A percentile compares a stretch with the other conserved stretches of the same genome.
Evolutionary conservation across 2,113 vertebrate genomes (phyloP).

Genomic region (Pseudolaguvia tuberculata): DNA sequence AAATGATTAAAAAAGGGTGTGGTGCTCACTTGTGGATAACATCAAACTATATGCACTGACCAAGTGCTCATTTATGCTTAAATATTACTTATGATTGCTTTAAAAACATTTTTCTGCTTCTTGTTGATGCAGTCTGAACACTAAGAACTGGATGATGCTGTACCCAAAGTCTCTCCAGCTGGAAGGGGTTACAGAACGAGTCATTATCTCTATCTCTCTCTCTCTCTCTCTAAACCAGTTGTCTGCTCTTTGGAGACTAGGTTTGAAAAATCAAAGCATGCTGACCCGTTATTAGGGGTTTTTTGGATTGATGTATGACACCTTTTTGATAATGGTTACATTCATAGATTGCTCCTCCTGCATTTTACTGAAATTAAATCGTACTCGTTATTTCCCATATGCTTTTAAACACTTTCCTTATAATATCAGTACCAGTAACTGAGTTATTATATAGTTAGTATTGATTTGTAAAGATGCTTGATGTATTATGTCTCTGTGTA

Average conservation of each 20-base stretch:
- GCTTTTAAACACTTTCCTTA: conserved; percentile 10
- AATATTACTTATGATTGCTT: not conserved
- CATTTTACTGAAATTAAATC: not conserved
- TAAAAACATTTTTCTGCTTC: not conserved
- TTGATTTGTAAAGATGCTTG: conserved; percentile 30
- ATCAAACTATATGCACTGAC: not conserved
- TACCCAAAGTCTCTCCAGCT: conserved; percentile 19
- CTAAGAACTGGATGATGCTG: conserved; percentile 9
- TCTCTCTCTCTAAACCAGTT: conserved; percentile 34
- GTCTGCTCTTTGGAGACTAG: conserved; percentile 29
- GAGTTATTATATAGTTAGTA: not conserved
- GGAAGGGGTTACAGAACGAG: conserved; percentile 34
- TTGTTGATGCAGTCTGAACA: conserved; percentile 2
- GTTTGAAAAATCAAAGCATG: conserved; percentile 11
- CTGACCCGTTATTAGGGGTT: not conserved
- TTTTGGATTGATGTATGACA: conserved; percentile 16
- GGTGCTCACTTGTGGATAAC: not conserved
- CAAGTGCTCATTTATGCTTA: not conserved
- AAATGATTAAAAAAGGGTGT: not conserved
- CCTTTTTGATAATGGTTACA: not conserved
- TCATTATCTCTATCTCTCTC: conserved; percentile 2
- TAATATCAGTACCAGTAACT: conserved; percentile 13
- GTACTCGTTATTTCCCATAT: not conserved
- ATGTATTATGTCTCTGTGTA: not conserved
- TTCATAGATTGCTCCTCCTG: not conserved